These are phyloP conservation scores for Rhodeus uyekii DNA, from an alignment of 2,797 vertebrate species.

Conservation along the genomic window DNA sequence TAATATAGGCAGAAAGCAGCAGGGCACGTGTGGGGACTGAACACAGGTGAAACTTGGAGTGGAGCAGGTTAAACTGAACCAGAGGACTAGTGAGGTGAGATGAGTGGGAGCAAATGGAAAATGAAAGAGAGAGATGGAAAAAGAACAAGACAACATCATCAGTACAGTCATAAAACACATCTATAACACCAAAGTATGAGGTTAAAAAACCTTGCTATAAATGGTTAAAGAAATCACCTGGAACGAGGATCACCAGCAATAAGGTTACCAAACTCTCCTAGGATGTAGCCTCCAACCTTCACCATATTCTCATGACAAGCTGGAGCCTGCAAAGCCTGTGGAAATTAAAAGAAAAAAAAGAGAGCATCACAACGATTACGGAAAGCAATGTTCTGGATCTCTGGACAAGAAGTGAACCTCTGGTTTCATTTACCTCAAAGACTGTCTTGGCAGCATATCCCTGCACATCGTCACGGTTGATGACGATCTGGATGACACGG, in stretches of 20 bases:
- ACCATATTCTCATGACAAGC: constrained; percentile 95
- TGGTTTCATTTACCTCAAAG: constrained; percentile 84
- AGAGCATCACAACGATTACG: background rate
- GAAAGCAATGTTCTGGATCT: background rate
- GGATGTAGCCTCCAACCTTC: constrained; percentile 92
- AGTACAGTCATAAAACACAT: background rate
- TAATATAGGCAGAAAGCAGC: constrained; percentile 92
- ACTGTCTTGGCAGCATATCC: constrained; percentile 98
- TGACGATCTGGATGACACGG: constrained; percentile 96
- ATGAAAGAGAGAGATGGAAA: background rate
- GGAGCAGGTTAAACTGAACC: constrained; percentile 92
- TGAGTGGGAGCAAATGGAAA: background rate
- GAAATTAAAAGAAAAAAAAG: background rate
- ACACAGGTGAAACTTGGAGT: constrained; percentile 94
- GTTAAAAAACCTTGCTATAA: background rate
- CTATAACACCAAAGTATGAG: background rate
- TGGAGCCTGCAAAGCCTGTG: constrained; percentile 87
- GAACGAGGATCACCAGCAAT: constrained; percentile 92
- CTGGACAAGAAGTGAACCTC: background rate
- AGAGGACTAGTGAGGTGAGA: constrained; percentile 74
- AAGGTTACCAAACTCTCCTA: constrained; percentile 92
- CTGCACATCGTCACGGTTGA: constrained; percentile 96
- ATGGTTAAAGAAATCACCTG: constrained; percentile 71
- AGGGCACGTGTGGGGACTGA: constrained; percentile 89
- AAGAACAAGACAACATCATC: background rate